These are phyloP conservation scores for Masnerella sp. DNA, from an alignment of 2,888 invertebrate species.

Conservation along the genomic window DNA sequence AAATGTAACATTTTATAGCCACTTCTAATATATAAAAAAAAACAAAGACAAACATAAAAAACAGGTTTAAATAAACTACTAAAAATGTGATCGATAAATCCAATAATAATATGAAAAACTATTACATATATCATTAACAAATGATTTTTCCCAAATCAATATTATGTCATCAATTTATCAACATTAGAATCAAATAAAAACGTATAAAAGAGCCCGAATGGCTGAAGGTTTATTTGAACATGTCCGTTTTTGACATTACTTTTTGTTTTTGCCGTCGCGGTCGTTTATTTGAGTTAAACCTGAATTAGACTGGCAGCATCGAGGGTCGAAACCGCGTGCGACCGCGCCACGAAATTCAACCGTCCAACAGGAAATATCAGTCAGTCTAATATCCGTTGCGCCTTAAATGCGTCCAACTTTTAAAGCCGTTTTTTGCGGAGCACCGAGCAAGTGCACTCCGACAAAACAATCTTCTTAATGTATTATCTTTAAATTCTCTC, in stretches of 20 bases:
- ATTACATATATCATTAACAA: too few species aligned
- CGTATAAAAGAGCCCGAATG: neutral
- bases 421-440: conserved; percentile 22
- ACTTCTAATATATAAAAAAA: too few species aligned
- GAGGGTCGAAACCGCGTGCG: conserved; percentile 42
- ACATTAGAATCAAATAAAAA: neutral
- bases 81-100: too few species aligned
- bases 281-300: conserved; percentile 33
- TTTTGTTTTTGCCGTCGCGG: conserved; percentile 13
- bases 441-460: conserved; percentile 28
- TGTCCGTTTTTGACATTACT: conserved; percentile 15
- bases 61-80: too few species aligned
- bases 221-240: conserved; percentile 11
- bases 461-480: conserved; percentile 24
- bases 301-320: conserved; percentile 34
- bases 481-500: conserved; percentile 12
- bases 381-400: conserved; percentile 63
- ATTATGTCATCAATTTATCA: too few species aligned
- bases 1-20: too few species aligned
- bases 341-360: conserved; percentile 28
- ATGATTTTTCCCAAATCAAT: too few species aligned
- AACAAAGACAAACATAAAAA: too few species aligned
- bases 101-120: too few species aligned
- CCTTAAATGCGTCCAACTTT: conserved; percentile 45
- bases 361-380: conserved; percentile 64